phyloP scores from a whole-genome alignment of 2,888 invertebrate genomes.

The Acrocera orbiculus region DNA sequence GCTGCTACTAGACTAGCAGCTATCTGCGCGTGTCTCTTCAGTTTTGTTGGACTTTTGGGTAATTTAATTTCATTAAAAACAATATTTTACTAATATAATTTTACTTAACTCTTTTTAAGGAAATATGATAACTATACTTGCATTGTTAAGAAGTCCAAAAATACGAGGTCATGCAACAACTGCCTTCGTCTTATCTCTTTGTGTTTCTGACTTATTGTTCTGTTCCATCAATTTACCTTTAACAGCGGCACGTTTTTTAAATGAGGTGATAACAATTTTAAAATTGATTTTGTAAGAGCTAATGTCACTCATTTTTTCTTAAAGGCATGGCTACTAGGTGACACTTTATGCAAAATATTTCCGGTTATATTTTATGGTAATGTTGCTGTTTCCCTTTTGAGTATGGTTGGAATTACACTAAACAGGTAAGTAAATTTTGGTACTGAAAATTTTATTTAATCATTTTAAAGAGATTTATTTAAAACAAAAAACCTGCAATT shows the following conservation, averaged over 20 bases:
- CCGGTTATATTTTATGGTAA: slow-evolving; percentile 81
- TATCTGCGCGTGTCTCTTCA: slow-evolving; percentile 60
- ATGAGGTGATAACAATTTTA: slow-evolving; percentile 37
- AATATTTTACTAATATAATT: background rate
- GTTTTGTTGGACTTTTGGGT: slow-evolving; percentile 63
- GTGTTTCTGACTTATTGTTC: slow-evolving; percentile 71
- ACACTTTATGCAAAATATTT: slow-evolving; percentile 61
- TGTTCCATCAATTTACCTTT: slow-evolving; percentile 69
- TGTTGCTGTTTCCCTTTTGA: slow-evolving; percentile 69
- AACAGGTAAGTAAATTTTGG: too few species aligned
- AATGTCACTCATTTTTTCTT: slow-evolving; percentile 1
- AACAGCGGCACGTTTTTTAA: slow-evolving; percentile 65
- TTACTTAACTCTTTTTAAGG: slow-evolving; percentile 35
- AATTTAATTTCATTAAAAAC: slow-evolving; percentile 20
- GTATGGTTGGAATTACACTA: slow-evolving; percentile 78
- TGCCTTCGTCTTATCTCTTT: slow-evolving; percentile 70
- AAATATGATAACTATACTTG: slow-evolving; percentile 64
- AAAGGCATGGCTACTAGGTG: slow-evolving; percentile 58
- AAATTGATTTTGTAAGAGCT: background rate
- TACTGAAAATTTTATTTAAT: too few species aligned
- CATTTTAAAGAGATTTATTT: too few species aligned
- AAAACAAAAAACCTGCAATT: too few species aligned
- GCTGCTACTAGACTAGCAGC: slow-evolving; percentile 62
- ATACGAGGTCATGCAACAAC: slow-evolving; percentile 70
- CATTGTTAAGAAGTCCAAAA: slow-evolving; percentile 58